phyloP scores from a whole-genome alignment of 2,113 vertebrate species.

The Oreochromis spilurus region DNA sequence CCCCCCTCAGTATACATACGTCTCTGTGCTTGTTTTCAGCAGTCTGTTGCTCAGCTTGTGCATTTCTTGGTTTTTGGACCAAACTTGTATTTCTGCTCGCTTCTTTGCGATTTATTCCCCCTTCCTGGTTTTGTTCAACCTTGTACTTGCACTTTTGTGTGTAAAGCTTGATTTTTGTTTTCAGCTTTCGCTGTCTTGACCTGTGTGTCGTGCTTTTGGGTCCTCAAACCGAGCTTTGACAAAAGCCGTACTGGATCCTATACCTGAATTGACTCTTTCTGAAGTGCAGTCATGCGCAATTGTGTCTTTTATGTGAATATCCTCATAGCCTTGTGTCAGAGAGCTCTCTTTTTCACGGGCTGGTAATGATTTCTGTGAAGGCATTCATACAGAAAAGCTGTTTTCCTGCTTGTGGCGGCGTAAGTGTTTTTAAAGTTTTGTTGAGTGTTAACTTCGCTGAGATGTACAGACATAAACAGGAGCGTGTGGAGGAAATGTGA shows the following conservation, averaged over 20 bases:
- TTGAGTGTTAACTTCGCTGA: background rate
- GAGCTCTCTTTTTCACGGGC: background rate
- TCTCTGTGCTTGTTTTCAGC: background rate
- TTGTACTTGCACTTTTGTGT: background rate
- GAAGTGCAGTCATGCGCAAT: background rate
- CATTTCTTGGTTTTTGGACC: background rate
- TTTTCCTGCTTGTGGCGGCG: background rate
- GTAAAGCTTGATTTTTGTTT: background rate
- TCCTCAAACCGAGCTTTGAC: background rate
- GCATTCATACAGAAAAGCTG: background rate
- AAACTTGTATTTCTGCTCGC: background rate
- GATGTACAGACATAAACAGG: background rate
- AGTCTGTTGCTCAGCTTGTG: background rate
- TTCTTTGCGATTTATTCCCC: background rate
- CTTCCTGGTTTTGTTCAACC: background rate
- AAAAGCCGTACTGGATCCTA: background rate
- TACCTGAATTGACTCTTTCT: background rate
- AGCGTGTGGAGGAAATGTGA: background rate
- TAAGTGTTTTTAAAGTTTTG: slow-evolving; percentile 13
- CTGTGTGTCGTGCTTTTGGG: background rate
- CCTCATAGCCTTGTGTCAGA: slow-evolving; percentile 11
- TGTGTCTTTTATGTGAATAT: background rate
- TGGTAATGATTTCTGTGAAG: slow-evolving; percentile 26
- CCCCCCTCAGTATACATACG: background rate
- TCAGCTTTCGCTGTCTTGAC: background rate